Conservation (phyloP, 1,140 invertebrate genomes). For the Ceratosolen solmsi region DNA sequence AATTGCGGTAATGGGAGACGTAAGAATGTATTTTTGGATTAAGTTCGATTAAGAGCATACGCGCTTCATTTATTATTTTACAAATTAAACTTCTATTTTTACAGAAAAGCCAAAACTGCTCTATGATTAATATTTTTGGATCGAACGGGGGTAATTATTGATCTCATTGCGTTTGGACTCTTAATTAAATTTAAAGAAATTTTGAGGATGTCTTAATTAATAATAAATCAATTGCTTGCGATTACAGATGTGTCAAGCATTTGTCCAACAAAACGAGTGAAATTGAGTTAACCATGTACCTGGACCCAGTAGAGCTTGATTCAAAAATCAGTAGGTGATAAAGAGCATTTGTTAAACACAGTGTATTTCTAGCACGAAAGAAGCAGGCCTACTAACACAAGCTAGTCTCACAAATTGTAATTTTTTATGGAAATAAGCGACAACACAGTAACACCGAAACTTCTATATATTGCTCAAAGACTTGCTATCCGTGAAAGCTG, state of each 20-base stretch:
- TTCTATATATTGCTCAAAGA: conserved; percentile 64
- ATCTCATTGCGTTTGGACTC: background rate
- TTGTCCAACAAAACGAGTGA: conserved; percentile 70
- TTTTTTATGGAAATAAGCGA: conserved; percentile 40
- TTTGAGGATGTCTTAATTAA: background rate
- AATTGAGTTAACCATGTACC: conserved; percentile 72
- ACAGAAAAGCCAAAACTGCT: conserved; percentile 71
- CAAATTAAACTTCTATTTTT: conserved; percentile 25
- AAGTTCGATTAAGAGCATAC: background rate
- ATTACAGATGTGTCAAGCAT: conserved; percentile 66
- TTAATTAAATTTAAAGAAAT: no score
- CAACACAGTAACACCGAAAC: conserved; percentile 55
- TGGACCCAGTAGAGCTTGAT: conserved; percentile 63
- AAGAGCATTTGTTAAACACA: conserved; percentile 47
- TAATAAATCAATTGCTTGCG: conserved; percentile 23
- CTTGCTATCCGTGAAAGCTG: conserved; percentile 57
- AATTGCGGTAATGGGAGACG: conserved; percentile 94
- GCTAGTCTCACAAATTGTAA: conserved; percentile 61
- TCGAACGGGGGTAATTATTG: conserved; percentile 67
- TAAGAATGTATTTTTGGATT: conserved; percentile 65
- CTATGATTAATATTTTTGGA: conserved; percentile 67
- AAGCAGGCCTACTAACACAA: conserved; percentile 67
- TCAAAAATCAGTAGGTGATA: conserved; percentile 55
- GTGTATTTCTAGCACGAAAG: conserved; percentile 56
- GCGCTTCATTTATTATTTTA: background rate